Conservation (phyloP, 2,113 vertebrate species). For the Hemibagrus wyckioides region DNA sequence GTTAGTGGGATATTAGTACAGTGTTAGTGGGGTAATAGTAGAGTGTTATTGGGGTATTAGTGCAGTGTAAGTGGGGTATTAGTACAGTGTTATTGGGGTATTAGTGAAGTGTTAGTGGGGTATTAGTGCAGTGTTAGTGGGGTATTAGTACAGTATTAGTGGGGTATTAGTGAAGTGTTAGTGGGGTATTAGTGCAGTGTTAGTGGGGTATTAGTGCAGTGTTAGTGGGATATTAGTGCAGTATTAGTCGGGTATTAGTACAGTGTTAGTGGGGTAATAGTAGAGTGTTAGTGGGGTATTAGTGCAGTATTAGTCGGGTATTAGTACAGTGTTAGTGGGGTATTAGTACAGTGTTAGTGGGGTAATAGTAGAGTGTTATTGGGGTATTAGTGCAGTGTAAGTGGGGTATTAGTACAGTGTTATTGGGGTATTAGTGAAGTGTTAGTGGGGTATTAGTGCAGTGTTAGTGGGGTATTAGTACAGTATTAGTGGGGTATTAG, state of each 20-base stretch:
- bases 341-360: not conserved
- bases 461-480: no score
- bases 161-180: not conserved
- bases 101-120: not conserved
- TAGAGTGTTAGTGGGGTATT: not conserved
- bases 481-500: no score
- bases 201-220: not conserved
- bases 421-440: no score
- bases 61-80: no score
- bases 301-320: not conserved
- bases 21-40: not conserved
- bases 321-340: not conserved
- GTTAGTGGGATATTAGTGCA: not conserved
- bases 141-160: not conserved
- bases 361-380: no score
- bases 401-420: no score
- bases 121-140: not conserved
- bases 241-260: not conserved
- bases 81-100: not conserved
- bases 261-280: not conserved
- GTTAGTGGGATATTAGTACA: not conserved
- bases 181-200: not conserved
- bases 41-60: no score
- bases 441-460: no score
- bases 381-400: no score